Conservation (phyloP, 1,140 invertebrate genomes). For the Procambarus virginalis region DNA sequence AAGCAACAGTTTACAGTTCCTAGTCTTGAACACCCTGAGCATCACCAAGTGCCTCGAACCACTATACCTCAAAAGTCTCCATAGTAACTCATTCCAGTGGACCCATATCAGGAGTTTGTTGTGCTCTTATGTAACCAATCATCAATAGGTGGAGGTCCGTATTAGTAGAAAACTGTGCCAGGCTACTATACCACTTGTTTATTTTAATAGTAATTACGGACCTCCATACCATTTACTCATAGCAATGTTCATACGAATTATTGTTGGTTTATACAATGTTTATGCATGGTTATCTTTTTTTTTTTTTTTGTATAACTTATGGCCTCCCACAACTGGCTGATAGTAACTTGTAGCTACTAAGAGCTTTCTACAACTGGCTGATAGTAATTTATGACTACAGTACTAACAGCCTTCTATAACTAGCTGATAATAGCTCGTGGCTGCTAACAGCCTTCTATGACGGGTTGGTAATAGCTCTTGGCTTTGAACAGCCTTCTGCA, state of each 20-base stretch:
- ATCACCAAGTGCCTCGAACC: conserved; percentile 63
- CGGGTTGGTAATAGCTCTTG: no score
- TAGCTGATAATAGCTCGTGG: no score
- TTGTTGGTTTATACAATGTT: conserved; percentile 28
- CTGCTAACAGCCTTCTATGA: no score
- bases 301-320: neutral
- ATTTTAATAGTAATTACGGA: conserved; percentile 19
- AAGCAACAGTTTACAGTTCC: conserved; percentile 44
- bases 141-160: conserved; percentile 27
- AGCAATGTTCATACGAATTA: conserved; percentile 39
- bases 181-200: conserved; percentile 20
- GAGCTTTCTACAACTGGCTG: no score
- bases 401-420: no score
- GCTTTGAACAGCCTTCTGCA: no score
- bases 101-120: conserved; percentile 57
- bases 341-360: neutral
- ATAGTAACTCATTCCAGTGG: conserved; percentile 66
- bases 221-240: conserved; percentile 36
- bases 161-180: conserved; percentile 1
- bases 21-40: conserved; percentile 47
- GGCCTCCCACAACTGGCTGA: neutral
- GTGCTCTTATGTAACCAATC: conserved; percentile 46
- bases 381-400: no score
- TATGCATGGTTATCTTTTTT: neutral
- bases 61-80: conserved; percentile 62